phyloP scores from a whole-genome alignment of 2,797 vertebrate genomes.

The Myotis pilosus region DNA sequence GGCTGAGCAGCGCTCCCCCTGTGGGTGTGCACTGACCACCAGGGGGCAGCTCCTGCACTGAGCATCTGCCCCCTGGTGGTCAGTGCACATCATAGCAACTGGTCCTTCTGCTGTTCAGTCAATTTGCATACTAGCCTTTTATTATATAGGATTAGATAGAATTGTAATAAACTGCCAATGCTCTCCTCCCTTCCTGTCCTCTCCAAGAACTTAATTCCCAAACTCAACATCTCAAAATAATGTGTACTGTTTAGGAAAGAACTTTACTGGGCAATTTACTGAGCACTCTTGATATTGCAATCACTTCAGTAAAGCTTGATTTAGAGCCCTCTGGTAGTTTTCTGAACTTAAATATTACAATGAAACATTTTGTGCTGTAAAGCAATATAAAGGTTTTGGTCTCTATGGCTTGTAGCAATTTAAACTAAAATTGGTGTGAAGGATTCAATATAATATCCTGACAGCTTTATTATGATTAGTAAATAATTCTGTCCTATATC shows the following conservation, averaged over 20 bases:
- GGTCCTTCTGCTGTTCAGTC: too few species aligned
- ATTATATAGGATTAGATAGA: too few species aligned
- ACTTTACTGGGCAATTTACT: background rate
- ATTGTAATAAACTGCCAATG: background rate
- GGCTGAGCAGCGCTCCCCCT: too few species aligned
- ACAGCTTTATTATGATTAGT: background rate
- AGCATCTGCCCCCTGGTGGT: too few species aligned
- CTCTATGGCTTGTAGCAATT: background rate
- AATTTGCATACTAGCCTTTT: too few species aligned
- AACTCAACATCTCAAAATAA: background rate
- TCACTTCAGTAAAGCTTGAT: slow-evolving; percentile 13
- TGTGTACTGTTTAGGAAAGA: background rate
- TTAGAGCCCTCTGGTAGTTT: background rate
- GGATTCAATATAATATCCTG: background rate
- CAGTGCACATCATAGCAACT: too few species aligned
- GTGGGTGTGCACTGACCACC: too few species aligned
- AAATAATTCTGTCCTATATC: background rate
- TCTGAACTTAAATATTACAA: background rate
- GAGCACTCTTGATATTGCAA: background rate
- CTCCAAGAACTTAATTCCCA: background rate
- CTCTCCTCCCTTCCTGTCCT: background rate
- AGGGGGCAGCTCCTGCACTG: too few species aligned
- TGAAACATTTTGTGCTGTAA: background rate
- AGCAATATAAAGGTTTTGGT: background rate
- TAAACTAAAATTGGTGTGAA: background rate